phyloP scores from a whole-genome alignment of 1,140 invertebrate genomes.

The Ericerus pela region DNA sequence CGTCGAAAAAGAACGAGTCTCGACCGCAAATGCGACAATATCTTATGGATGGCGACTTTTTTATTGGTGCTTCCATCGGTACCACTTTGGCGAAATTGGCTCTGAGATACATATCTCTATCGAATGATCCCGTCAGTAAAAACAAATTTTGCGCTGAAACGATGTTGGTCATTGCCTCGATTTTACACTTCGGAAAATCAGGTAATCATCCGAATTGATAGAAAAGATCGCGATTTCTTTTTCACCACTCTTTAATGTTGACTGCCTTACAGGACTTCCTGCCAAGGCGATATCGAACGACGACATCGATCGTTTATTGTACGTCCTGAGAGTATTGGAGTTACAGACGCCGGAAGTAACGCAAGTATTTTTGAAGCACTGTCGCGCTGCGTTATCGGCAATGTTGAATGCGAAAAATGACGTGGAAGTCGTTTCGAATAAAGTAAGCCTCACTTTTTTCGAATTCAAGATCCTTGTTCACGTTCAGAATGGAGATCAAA shows the following conservation, averaged over 20 bases:
- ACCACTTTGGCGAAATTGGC: conserved; percentile 85
- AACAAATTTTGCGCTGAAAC: conserved; percentile 63
- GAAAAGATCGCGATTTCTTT: too few relatives aligned
- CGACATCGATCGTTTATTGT: conserved; percentile 77
- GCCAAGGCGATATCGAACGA: conserved; percentile 81
- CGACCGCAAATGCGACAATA: conserved; percentile 72
- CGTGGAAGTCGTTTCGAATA: conserved; percentile 44
- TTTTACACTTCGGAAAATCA: conserved; percentile 59
- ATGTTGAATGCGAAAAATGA: conserved; percentile 75
- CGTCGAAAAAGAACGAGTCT: conserved; percentile 42
- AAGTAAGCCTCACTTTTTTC: too few relatives aligned
- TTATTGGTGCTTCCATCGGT: conserved; percentile 80
- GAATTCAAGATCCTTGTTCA: too few relatives aligned
- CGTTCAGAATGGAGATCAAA: too few relatives aligned
- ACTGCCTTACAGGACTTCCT: conserved; percentile 39
- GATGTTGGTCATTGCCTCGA: conserved; percentile 52
- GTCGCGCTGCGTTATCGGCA: conserved; percentile 61
- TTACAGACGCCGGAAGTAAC: conserved; percentile 52
- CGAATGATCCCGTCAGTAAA: conserved; percentile 37
- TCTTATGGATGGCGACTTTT: conserved; percentile 89
- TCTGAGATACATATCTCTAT: conserved; percentile 46
- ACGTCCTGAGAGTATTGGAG: conserved; percentile 65
- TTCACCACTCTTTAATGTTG: too few relatives aligned
- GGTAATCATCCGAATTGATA: too few relatives aligned
- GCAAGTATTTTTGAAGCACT: conserved; percentile 61